phyloP scores from a whole-genome alignment of 2,113 vertebrate species.

The Columba janthina region DNA sequence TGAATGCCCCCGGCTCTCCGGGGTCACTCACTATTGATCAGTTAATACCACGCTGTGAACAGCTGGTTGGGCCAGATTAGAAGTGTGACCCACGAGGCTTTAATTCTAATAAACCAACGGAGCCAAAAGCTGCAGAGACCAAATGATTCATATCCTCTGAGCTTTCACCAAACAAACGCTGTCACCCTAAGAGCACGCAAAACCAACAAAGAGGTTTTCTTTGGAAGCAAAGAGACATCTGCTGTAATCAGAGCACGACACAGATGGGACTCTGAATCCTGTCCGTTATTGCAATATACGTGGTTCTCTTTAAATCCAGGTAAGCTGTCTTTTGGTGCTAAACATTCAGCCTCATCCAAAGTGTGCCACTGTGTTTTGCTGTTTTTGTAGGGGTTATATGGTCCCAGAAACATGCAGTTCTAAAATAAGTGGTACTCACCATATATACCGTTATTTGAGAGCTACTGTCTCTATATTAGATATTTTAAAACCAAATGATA shows the following conservation, averaged over 20 bases:
- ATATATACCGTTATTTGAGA: not conserved
- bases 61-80: not conserved
- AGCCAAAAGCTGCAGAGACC: not conserved
- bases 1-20: not conserved
- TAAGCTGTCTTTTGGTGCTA: not conserved
- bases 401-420: not conserved
- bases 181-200: not conserved
- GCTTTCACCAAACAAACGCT: not conserved
- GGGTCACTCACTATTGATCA: not conserved
- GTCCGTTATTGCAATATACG: too few relatives aligned
- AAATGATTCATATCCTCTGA: not conserved
- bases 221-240: not conserved
- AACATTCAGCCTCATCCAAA: not conserved
- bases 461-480: not conserved
- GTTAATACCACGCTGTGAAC: not conserved
- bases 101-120: not conserved
- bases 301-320: not conserved
- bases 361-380: not conserved
- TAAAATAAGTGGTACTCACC: too few relatives aligned
- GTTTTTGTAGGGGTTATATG: not conserved
- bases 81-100: not conserved
- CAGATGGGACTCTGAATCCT: not conserved
- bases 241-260: not conserved
- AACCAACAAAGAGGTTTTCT: not conserved
- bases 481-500: not conserved